These are phyloP conservation scores for Poeciliopsis gracilis DNA, from an alignment of 2,797 vertebrate genomes.

Conservation along the genomic window DNA sequence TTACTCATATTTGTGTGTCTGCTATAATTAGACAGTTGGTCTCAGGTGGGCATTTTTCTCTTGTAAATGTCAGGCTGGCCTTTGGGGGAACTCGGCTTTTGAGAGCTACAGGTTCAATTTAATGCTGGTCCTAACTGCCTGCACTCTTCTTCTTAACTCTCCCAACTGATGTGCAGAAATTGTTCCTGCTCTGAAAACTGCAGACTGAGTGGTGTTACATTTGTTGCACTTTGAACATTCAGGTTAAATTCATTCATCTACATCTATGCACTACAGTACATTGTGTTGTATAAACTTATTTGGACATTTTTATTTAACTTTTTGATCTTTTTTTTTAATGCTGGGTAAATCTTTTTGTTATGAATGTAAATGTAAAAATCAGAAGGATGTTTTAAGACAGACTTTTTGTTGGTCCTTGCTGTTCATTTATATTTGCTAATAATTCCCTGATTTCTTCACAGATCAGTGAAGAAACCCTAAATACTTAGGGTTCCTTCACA, in stretches of 20 bases:
- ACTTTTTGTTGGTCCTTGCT: background rate
- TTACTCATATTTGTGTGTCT: conserved; percentile 45
- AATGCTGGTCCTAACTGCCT: conserved; percentile 64
- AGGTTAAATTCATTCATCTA: too few relatives aligned
- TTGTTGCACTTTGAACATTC: background rate
- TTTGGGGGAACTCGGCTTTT: conserved; percentile 72
- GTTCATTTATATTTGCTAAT: background rate
- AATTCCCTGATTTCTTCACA: background rate
- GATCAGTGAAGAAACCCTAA: too few relatives aligned
- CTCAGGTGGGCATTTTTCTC: conserved; percentile 71
- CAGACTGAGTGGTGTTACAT: background rate
- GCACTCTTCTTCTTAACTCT: conserved; percentile 44
- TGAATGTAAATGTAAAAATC: background rate
- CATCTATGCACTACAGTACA: too few relatives aligned
- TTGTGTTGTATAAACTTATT: background rate
- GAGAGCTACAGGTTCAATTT: conserved; percentile 64
- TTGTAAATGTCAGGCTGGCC: conserved; percentile 81
- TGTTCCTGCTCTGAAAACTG: conserved; percentile 33
- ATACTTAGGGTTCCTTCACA: background rate
- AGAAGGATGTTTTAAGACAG: background rate
- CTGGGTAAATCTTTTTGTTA: background rate
- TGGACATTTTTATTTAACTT: background rate
- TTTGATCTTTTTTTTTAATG: background rate
- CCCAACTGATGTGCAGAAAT: conserved; percentile 24
- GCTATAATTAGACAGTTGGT: conserved; percentile 73